phyloP scores from a whole-genome alignment of 2,113 vertebrate species.

The Tupaia chinensis region DNA sequence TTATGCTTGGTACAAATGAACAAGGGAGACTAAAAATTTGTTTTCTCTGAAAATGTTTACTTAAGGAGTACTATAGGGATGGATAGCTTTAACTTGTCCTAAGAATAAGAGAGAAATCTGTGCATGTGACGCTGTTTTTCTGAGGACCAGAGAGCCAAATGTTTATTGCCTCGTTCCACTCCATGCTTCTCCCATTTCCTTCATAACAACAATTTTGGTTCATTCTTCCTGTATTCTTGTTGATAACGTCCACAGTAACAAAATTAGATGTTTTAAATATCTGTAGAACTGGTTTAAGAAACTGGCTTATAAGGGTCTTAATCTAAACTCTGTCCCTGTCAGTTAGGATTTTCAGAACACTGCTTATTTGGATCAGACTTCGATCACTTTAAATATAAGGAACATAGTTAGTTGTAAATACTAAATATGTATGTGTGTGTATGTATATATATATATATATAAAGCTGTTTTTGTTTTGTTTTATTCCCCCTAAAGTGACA shows the following conservation, averaged over 20 bases:
- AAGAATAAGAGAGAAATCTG: neutral
- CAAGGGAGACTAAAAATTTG: neutral
- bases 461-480: neutral
- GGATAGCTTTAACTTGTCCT: neutral
- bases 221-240: neutral
- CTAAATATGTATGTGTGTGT: neutral
- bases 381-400: neutral
- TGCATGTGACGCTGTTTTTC: neutral
- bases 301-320: neutral
- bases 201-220: neutral
- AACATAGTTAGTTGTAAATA: neutral
- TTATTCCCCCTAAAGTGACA: too few relatives aligned
- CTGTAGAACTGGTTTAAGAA: neutral
- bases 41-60: neutral
- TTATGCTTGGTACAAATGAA: neutral
- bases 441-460: neutral
- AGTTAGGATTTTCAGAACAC: neutral
- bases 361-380: neutral
- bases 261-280: neutral
- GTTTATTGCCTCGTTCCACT: neutral
- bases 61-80: neutral
- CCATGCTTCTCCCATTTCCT: neutral
- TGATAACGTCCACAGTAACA: neutral
- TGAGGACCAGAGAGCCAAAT: neutral
- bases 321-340: neutral